Conservation (phyloP, 2,888 invertebrate genomes). For the Diarsia mendica region DNA sequence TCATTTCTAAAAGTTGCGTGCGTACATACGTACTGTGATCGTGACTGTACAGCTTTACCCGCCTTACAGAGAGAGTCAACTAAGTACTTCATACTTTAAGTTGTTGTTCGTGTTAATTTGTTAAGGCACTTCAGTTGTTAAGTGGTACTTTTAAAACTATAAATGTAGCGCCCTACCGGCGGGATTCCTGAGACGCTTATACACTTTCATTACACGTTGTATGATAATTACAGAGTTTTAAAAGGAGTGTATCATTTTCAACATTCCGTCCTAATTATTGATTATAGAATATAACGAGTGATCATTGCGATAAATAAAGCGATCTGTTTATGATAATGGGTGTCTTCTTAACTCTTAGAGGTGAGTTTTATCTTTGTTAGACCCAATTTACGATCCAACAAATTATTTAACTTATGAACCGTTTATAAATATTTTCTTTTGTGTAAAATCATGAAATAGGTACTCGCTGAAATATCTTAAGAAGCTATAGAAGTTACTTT, state of each 20-base stretch:
- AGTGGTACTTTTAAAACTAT: background rate
- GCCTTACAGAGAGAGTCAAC: background rate
- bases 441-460: no score
- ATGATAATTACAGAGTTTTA: background rate
- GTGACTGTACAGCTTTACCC: background rate
- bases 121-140: background rate
- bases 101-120: background rate
- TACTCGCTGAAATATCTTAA: background rate
- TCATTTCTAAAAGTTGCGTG: no score
- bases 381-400: background rate
- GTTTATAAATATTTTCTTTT: background rate
- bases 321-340: background rate
- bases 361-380: background rate
- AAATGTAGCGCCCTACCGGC: slow-evolving; percentile 1
- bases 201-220: background rate
- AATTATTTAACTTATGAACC: background rate
- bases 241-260: no score
- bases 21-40: no score
- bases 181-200: background rate
- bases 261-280: background rate
- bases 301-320: background rate
- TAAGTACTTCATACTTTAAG: slow-evolving; percentile 1
- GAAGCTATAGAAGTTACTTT: background rate
- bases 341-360: background rate
- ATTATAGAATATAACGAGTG: background rate